phyloP scores from a whole-genome alignment of 2,797 vertebrate genomes.

The Crotalus adamanteus region DNA sequence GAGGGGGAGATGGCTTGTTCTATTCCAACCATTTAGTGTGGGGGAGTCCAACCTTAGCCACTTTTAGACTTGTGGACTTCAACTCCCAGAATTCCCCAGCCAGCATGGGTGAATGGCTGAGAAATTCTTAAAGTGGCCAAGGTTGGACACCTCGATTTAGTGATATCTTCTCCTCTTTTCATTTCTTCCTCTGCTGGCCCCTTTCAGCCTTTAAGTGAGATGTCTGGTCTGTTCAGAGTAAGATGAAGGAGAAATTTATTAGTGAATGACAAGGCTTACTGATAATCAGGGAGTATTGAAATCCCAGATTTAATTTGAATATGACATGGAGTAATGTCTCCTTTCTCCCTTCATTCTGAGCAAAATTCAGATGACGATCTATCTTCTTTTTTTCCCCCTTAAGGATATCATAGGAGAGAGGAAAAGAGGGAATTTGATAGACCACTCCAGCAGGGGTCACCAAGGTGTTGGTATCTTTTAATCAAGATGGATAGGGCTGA shows the following conservation, averaged over 20 bases:
- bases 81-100: not conserved
- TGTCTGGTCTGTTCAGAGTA: slow-evolving; percentile 59
- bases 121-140: not conserved
- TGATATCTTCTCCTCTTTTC: slow-evolving; percentile 39
- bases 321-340: slow-evolving; percentile 62
- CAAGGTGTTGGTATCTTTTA: slow-evolving; percentile 74
- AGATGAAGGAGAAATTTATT: slow-evolving; percentile 74
- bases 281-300: slow-evolving; percentile 76
- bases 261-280: slow-evolving; percentile 74
- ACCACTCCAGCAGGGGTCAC: slow-evolving; percentile 66
- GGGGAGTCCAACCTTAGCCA: too few relatives aligned
- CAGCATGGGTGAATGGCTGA: not conserved
- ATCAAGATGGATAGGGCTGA: slow-evolving; percentile 75
- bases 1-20: not conserved
- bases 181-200: not conserved
- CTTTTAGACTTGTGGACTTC: not conserved
- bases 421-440: slow-evolving; percentile 60
- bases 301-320: slow-evolving; percentile 79
- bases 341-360: slow-evolving; percentile 71
- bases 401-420: slow-evolving; percentile 62
- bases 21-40: slow-evolving; percentile 15
- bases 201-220: slow-evolving; percentile 54
- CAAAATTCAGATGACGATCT: slow-evolving; percentile 67
- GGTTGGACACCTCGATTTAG: slow-evolving; percentile 13
- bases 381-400: slow-evolving; percentile 65